Evolutionary conservation across 2,888 invertebrate genomes (phyloP).

Genomic region (Marronus borbonicus): DNA sequence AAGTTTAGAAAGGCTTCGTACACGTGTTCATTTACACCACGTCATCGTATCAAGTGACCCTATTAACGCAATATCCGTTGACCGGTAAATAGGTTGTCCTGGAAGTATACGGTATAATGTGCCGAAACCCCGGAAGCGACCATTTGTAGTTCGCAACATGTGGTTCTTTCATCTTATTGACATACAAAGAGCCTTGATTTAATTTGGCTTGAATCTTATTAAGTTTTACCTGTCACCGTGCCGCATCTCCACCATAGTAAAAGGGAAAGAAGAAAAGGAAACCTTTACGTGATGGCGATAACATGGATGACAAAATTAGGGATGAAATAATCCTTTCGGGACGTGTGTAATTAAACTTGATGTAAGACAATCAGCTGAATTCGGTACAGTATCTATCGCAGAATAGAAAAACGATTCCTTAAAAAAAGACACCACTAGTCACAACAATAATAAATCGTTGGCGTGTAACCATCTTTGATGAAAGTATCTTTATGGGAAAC

Average conservation of each 20-base stretch:
- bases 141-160: slow-evolving; percentile 38
- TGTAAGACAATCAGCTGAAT: too few species aligned
- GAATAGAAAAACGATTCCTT: too few species aligned
- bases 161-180: slow-evolving; percentile 37
- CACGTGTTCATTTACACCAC: slow-evolving; percentile 23
- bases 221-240: background rate
- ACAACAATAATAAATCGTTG: too few species aligned
- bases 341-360: too few species aligned
- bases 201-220: slow-evolving; percentile 33
- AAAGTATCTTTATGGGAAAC: too few species aligned
- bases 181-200: slow-evolving; percentile 23
- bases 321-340: too few species aligned
- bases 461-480: too few species aligned
- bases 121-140: slow-evolving; percentile 31
- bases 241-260: background rate
- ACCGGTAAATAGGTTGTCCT: slow-evolving; percentile 45
- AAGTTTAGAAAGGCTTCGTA: slow-evolving; percentile 1
- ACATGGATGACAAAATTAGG: too few species aligned
- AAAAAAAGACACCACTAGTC: too few species aligned
- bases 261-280: background rate
- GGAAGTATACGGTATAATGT: slow-evolving; percentile 16
- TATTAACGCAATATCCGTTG: slow-evolving; percentile 43
- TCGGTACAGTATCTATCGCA: too few species aligned
- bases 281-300: background rate
- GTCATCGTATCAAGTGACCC: slow-evolving; percentile 42